phyloP scores from a whole-genome alignment of 2,797 vertebrate genomes.

The Anableps anableps region DNA sequence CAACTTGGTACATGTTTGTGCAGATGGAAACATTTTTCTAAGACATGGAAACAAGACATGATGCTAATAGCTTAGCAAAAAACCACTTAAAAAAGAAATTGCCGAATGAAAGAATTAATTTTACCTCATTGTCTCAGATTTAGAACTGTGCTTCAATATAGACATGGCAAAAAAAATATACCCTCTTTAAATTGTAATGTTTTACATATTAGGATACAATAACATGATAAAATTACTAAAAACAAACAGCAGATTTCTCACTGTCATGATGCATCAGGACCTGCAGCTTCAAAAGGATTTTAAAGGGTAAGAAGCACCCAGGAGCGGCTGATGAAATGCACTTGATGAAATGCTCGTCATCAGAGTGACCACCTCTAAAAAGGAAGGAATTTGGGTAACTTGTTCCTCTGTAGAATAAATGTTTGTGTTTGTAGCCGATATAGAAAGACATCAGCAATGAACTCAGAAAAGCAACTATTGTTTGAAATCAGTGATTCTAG shows the following conservation, averaged over 20 bases:
- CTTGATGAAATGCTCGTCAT: no score
- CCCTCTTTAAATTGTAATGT: not conserved
- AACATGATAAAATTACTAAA: not conserved
- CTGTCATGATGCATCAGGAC: no score
- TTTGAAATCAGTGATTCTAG: no score
- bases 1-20: not conserved
- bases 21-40: not conserved
- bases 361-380: no score
- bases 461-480: no score
- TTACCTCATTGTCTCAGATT: not conserved
- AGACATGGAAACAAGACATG: not conserved
- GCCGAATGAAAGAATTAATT: not conserved
- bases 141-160: not conserved
- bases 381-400: no score
- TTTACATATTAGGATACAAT: not conserved
- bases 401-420: no score
- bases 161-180: not conserved
- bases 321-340: no score
- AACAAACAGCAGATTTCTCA: not conserved
- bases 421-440: no score
- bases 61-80: not conserved
- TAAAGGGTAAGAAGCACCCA: no score
- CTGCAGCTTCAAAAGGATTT: no score
- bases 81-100: not conserved
- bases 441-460: no score